Evolutionary conservation across 2,113 vertebrate species (phyloP).

Genomic region (Platycercus adscitus): DNA sequence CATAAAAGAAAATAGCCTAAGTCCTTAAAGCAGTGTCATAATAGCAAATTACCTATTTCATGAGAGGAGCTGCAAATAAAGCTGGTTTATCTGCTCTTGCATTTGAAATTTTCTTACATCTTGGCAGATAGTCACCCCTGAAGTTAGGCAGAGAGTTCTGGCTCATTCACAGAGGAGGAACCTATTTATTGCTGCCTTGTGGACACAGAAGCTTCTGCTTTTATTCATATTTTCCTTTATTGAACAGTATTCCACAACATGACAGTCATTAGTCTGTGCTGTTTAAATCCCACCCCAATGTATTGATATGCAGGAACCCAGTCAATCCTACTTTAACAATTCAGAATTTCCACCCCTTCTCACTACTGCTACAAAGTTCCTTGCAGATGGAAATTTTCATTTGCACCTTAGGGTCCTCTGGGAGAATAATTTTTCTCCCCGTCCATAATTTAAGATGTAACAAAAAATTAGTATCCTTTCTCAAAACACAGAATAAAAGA

Average conservation of each 20-base stretch:
- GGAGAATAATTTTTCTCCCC: neutral
- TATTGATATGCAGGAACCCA: neutral
- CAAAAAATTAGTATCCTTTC: neutral
- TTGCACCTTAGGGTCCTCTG: neutral
- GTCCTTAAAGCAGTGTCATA: neutral
- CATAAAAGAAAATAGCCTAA: neutral
- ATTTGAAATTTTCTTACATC: neutral
- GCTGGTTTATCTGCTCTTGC: neutral
- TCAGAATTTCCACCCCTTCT: neutral
- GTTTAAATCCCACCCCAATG: neutral
- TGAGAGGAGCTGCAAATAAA: neutral
- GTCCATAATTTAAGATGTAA: neutral
- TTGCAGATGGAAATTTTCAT: neutral
- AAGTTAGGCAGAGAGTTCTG: neutral
- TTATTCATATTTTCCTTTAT: neutral
- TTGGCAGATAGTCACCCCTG: neutral
- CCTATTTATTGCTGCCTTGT: neutral
- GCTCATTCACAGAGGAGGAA: neutral
- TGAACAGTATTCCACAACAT: neutral
- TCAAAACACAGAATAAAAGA: neutral
- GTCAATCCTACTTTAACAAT: neutral
- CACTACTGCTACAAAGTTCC: neutral
- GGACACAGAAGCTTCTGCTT: neutral
- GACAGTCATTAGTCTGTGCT: neutral
- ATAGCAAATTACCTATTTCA: neutral